phyloP scores from a whole-genome alignment of 2,888 invertebrate genomes.

The Ochropleura leucogaster region DNA sequence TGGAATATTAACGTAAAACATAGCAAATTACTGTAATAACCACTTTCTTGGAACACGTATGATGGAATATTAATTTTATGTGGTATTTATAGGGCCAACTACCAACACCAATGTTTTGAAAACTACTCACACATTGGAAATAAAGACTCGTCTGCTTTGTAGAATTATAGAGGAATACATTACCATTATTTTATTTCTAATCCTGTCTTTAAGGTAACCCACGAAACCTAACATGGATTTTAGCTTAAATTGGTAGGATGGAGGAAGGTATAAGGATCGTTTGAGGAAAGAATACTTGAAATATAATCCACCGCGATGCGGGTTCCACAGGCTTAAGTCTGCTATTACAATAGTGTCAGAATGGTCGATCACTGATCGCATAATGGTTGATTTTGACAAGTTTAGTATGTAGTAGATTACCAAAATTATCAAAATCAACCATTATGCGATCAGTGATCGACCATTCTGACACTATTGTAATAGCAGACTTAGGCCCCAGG shows the following conservation, averaged over 20 bases:
- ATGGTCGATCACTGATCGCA: too few species aligned
- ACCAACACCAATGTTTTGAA: neutral
- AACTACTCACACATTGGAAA: slow-evolving; percentile 11
- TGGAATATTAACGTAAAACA: slow-evolving; percentile 71
- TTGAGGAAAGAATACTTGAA: neutral
- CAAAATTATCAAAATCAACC: too few species aligned
- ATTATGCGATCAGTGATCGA: too few species aligned
- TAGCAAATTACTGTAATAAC: slow-evolving; percentile 81
- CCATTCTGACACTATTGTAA: too few species aligned
- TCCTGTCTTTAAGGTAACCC: slow-evolving; percentile 8
- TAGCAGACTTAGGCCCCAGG: too few species aligned
- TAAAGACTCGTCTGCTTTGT: slow-evolving; percentile 18
- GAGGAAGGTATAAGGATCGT: neutral
- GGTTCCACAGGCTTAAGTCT: too few species aligned
- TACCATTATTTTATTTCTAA: slow-evolving; percentile 33
- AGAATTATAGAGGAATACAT: slow-evolving; percentile 31
- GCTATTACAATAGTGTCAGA: too few species aligned
- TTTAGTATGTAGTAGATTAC: too few species aligned
- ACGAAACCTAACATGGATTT: slow-evolving; percentile 22
- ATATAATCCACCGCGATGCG: too few species aligned
- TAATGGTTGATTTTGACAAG: too few species aligned
- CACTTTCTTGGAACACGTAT: slow-evolving; percentile 49
- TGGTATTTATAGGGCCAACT: neutral
- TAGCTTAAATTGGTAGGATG: slow-evolving; percentile 1
- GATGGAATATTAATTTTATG: slow-evolving; percentile 48